phyloP scores from a whole-genome alignment of 2,113 vertebrate genomes.

The Bothrops jararaca region DNA sequence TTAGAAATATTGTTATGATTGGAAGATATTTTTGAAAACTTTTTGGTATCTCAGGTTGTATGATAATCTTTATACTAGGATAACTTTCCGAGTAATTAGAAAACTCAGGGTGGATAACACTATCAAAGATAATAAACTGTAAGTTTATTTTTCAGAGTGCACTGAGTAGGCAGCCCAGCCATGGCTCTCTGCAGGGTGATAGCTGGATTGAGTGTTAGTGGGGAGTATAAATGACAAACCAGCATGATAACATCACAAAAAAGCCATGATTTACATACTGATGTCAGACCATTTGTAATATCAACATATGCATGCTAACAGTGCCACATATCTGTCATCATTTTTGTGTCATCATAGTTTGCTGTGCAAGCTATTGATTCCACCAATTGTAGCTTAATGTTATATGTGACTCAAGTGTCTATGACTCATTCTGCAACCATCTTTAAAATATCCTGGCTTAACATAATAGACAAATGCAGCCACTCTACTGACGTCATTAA shows the following conservation, averaged over 20 bases:
- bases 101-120: background rate
- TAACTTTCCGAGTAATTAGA: background rate
- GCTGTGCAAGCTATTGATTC: background rate
- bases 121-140: background rate
- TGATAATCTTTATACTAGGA: background rate
- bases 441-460: background rate
- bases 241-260: background rate
- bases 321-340: background rate
- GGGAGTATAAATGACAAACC: background rate
- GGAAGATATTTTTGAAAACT: background rate
- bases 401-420: background rate
- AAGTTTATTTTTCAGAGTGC: background rate
- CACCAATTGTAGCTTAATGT: background rate
- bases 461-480: background rate
- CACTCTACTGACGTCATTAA: background rate
- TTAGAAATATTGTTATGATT: background rate
- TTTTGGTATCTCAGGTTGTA: background rate
- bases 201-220: background rate
- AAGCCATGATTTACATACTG: background rate
- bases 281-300: background rate
- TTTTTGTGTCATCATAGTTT: background rate
- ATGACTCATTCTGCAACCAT: background rate
- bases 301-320: background rate
- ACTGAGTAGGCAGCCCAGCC: background rate
- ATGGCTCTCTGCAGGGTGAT: background rate